Evolutionary conservation across 53 echinoderm and acorn worm genomes (phyloP).

Genomic region (Paracentrotus lividus): DNA sequence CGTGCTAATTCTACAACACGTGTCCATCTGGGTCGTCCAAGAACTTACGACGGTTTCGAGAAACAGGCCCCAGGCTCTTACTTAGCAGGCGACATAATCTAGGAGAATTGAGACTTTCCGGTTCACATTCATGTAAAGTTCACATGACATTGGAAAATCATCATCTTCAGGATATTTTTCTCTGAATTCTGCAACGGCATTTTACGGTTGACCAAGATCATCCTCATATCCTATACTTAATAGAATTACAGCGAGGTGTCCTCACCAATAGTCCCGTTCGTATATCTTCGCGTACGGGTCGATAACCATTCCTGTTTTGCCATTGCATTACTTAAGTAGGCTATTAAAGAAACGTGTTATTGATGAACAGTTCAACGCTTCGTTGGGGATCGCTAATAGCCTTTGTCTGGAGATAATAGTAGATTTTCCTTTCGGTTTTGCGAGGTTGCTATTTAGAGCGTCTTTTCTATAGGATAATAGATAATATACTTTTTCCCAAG

Average conservation of each 20-base stretch:
- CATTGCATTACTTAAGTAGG: conserved; percentile 4
- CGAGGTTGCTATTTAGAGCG: conserved; percentile 31
- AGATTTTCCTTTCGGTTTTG: conserved; percentile 4
- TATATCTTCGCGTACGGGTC: conserved; percentile 37
- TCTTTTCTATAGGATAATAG: neutral
- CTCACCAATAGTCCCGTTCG: conserved; percentile 12
- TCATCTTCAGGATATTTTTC: conserved; percentile 6
- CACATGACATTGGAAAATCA: conserved; percentile 19
- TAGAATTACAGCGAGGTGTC: conserved; percentile 37
- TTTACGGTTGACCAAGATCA: conserved; percentile 23
- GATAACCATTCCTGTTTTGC: conserved; percentile 13
- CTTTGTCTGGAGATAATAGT: conserved; percentile 6
- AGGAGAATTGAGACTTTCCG: neutral
- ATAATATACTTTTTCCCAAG: conserved; percentile 22
- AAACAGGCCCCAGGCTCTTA: too few relatives aligned
- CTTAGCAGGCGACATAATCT: too few relatives aligned
- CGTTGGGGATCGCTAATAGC: neutral
- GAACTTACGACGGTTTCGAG: too few relatives aligned
- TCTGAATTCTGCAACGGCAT: neutral
- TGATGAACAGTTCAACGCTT: neutral
- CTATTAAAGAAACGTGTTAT: conserved; percentile 46
- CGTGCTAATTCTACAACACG: too few relatives aligned
- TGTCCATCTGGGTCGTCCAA: too few relatives aligned
- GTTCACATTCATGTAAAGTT: conserved; percentile 1
- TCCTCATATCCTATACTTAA: neutral